Conservation (phyloP, 2,888 invertebrate species). For the Lathronympha strigana region DNA sequence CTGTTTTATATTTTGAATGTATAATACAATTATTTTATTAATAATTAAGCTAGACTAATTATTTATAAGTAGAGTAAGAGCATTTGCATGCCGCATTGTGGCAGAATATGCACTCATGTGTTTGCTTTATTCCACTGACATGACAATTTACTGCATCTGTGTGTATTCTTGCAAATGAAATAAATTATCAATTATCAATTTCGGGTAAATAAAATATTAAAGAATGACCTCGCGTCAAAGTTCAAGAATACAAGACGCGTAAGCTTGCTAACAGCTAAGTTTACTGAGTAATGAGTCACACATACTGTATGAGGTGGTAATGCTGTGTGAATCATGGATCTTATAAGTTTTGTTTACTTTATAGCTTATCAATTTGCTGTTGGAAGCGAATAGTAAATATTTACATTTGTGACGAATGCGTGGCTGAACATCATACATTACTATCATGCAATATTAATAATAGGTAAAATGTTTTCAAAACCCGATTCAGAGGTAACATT, state of each 20-base stretch:
- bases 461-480: too few species aligned
- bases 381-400: constrained; percentile 11
- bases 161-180: too few species aligned
- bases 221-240: constrained; percentile 23
- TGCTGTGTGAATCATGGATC: constrained; percentile 29
- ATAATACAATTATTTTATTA: too few species aligned
- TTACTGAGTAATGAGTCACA: constrained; percentile 38
- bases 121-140: too few species aligned
- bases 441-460: background rate
- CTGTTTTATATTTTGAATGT: too few species aligned
- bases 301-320: constrained; percentile 1
- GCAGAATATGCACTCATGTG: too few species aligned
- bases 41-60: too few species aligned
- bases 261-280: constrained; percentile 32
- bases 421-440: background rate
- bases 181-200: too few species aligned
- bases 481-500: too few species aligned
- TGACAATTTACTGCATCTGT: too few species aligned
- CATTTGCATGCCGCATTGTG: too few species aligned
- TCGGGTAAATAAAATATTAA: constrained; percentile 24
- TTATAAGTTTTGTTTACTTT: constrained; percentile 30
- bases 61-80: too few species aligned
- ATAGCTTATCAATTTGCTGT: constrained; percentile 19
- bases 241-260: constrained; percentile 18
- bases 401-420: constrained; percentile 21